A percentile compares a stretch with the other conserved stretches of the same genome.
phyloP scores from a whole-genome alignment of 2,113 vertebrate species.

The Nothoprocta pentlandii region DNA sequence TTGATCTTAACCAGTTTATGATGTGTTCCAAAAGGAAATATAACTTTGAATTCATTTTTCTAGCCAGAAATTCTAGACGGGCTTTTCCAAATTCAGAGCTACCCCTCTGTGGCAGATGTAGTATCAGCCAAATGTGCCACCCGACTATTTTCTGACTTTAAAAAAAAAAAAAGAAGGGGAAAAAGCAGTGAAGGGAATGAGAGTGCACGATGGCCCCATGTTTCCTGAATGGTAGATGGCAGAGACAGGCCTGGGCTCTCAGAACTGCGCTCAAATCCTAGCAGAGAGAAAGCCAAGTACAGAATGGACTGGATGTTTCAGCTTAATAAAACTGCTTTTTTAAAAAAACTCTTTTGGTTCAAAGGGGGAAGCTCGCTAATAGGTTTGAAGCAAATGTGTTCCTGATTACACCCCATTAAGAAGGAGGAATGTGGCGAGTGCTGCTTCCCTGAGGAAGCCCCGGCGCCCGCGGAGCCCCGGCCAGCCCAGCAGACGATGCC shows the following conservation, averaged over 20 bases:
- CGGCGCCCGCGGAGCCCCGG: constrained; percentile 55
- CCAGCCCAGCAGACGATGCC: constrained; percentile 43
- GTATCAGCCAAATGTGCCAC: background rate
- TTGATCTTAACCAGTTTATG: background rate
- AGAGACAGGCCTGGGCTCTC: background rate
- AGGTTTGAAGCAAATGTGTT: constrained; percentile 78
- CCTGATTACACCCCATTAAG: constrained; percentile 82
- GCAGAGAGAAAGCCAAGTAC: constrained; percentile 39
- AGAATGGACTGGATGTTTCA: constrained; percentile 38
- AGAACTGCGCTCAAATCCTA: constrained; percentile 48
- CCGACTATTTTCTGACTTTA: background rate
- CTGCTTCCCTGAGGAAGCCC: constrained; percentile 66
- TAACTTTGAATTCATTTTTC: background rate
- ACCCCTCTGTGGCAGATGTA: constrained; percentile 8
- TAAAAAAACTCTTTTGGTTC: constrained; percentile 18
- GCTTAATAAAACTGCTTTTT: constrained; percentile 63
- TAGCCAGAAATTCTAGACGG: background rate
- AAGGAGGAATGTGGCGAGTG: constrained; percentile 72
- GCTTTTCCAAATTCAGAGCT: background rate
- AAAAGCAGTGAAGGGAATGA: background rate
- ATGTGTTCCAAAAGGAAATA: constrained; percentile 1
- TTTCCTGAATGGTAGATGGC: background rate
- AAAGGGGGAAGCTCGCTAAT: constrained; percentile 66
- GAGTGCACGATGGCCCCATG: background rate
- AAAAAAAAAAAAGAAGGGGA: background rate